These are phyloP conservation scores for Acleris sparsana DNA, from an alignment of 2,888 invertebrate genomes.

Conservation along the genomic window DNA sequence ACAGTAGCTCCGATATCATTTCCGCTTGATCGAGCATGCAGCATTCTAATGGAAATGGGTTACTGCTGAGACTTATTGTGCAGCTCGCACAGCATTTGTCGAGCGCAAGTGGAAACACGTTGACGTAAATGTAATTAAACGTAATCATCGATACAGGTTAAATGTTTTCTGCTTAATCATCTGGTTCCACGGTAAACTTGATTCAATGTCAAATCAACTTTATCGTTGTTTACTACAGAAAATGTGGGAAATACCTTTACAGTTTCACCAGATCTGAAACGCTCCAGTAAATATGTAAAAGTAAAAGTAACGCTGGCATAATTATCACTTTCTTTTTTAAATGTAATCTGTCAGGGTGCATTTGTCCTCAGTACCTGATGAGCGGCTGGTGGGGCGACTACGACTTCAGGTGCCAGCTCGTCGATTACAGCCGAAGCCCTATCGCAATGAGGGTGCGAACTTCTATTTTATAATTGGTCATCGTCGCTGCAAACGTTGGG, in stretches of 20 bases:
- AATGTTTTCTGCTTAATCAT: not conserved
- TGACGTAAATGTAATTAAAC: slow-evolving; percentile 32
- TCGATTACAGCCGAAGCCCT: slow-evolving; percentile 91
- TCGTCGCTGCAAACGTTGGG: too few species aligned
- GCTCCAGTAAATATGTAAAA: too few species aligned
- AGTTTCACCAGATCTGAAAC: not conserved
- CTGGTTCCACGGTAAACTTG: slow-evolving; percentile 4
- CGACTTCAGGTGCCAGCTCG: slow-evolving; percentile 93
- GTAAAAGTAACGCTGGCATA: too few species aligned
- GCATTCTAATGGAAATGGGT: slow-evolving; percentile 31
- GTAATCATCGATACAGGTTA: slow-evolving; percentile 12
- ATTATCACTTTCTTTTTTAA: not conserved
- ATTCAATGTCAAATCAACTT: slow-evolving; percentile 4
- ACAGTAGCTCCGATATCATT: slow-evolving; percentile 13
- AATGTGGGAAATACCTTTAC: not conserved
- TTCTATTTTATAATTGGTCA: not conserved
- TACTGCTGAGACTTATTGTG: slow-evolving; percentile 21
- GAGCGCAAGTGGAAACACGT: slow-evolving; percentile 19
- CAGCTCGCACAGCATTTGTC: not conserved
- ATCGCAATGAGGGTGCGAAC: slow-evolving; percentile 87
- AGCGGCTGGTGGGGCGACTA: slow-evolving; percentile 93
- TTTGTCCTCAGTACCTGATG: slow-evolving; percentile 83
- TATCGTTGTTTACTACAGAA: not conserved
- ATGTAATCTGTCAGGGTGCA: slow-evolving; percentile 2
- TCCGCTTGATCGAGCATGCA: slow-evolving; percentile 17